phyloP scores from a whole-genome alignment of 2,113 vertebrate genomes.

The Halcyon senegalensis region DNA sequence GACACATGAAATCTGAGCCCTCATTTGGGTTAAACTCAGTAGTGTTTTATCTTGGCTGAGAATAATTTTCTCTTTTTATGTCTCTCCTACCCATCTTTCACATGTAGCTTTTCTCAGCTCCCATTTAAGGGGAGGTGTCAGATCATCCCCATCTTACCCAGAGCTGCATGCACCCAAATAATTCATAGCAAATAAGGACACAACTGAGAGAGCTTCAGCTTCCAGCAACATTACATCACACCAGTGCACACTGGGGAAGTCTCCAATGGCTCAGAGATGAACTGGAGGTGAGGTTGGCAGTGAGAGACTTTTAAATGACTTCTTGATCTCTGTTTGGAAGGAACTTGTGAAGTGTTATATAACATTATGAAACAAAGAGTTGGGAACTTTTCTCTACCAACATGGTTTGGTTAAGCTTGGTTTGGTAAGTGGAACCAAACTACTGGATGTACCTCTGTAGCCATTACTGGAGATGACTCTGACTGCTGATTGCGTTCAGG shows the following conservation, averaged over 20 bases:
- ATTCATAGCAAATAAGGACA: neutral
- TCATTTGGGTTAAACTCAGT: neutral
- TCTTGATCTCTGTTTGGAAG: neutral
- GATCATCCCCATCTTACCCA: neutral
- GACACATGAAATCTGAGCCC: neutral
- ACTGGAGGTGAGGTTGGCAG: neutral
- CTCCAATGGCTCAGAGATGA: neutral
- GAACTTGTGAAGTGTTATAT: neutral
- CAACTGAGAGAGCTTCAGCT: neutral
- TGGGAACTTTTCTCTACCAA: neutral
- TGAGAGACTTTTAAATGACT: neutral
- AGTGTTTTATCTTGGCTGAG: neutral
- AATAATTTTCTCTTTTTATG: neutral
- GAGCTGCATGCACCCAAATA: neutral
- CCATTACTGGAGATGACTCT: neutral
- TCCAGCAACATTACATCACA: rapidly evolving
- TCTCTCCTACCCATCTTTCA: neutral
- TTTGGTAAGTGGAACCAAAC: neutral
- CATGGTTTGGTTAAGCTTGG: neutral
- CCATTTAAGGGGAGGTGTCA: neutral
- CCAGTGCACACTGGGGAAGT: neutral
- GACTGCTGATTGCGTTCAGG: neutral
- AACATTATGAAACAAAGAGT: neutral
- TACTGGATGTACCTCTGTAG: neutral
- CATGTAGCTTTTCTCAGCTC: neutral